phyloP scores from a whole-genome alignment of 2,888 invertebrate species.

The Hypolimnas misippus region DNA sequence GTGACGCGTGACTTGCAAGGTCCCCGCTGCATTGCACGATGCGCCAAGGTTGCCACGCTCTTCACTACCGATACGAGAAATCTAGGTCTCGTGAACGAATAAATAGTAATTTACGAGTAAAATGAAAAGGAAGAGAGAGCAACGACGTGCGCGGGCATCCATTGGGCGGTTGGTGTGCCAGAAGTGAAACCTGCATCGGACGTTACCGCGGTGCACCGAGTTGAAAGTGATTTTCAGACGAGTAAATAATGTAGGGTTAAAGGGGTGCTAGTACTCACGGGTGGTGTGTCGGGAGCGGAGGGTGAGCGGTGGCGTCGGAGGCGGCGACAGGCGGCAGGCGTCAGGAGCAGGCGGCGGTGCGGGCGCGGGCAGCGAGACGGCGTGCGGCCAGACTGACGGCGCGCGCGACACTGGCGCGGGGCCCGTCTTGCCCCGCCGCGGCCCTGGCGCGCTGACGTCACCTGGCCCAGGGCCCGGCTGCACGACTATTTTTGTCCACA shows the following conservation, averaged over 20 bases:
- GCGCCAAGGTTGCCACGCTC: slow-evolving; percentile 82
- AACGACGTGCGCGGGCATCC: slow-evolving; percentile 41
- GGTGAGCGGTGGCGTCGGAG: slow-evolving; percentile 51
- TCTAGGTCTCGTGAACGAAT: slow-evolving; percentile 51
- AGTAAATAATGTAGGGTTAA: slow-evolving; percentile 44
- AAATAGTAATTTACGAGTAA: slow-evolving; percentile 42
- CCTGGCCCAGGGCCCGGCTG: slow-evolving; percentile 82
- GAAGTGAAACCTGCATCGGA: slow-evolving; percentile 75
- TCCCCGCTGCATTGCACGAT: slow-evolving; percentile 83
- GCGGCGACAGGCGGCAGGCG: slow-evolving; percentile 47
- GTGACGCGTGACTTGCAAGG: slow-evolving; percentile 85
- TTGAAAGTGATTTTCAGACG: slow-evolving; percentile 49
- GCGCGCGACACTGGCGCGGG: slow-evolving; percentile 84
- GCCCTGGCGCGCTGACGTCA: slow-evolving; percentile 81
- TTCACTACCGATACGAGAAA: slow-evolving; percentile 62
- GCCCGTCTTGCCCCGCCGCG: slow-evolving; percentile 82
- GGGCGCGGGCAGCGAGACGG: slow-evolving; percentile 55
- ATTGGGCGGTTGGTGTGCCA: slow-evolving; percentile 37
- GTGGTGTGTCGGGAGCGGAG: slow-evolving; percentile 46
- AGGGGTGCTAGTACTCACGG: slow-evolving; percentile 49
- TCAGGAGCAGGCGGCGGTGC: slow-evolving; percentile 51
- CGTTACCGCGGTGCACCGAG: slow-evolving; percentile 62
- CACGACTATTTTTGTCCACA: slow-evolving; percentile 80
- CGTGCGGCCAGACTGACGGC: slow-evolving; percentile 81
- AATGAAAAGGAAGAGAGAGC: slow-evolving; percentile 40